Evolutionary conservation across 2,797 vertebrate species (phyloP).

Genomic region (Brotula barbata): DNA sequence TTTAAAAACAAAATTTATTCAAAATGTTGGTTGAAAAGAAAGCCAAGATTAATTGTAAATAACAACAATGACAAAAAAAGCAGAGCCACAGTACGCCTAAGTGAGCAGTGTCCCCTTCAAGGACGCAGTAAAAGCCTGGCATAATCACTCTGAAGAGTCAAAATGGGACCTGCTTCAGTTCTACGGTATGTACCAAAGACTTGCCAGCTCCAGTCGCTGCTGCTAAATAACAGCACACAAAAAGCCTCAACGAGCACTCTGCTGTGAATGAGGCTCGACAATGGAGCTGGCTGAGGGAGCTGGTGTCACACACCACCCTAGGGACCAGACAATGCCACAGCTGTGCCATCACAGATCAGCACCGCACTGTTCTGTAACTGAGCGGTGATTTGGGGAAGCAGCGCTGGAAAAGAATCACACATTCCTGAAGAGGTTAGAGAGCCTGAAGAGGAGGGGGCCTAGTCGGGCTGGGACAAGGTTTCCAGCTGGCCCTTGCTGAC

Average conservation of each 20-base stretch:
- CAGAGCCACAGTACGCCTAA: constrained; percentile 26
- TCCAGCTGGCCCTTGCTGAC: constrained; percentile 71
- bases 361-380: constrained; percentile 60
- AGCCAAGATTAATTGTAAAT: constrained; percentile 36
- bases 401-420: constrained; percentile 79
- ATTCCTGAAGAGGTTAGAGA: constrained; percentile 77
- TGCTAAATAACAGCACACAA: constrained; percentile 71
- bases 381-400: constrained; percentile 58
- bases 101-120: constrained; percentile 51
- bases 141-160: constrained; percentile 65
- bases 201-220: constrained; percentile 59
- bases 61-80: constrained; percentile 33
- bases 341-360: constrained; percentile 67
- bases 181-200: constrained; percentile 43
- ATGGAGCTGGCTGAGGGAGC: constrained; percentile 66
- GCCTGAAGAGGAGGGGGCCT: constrained; percentile 62
- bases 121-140: constrained; percentile 55
- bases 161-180: constrained; percentile 63
- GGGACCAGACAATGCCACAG: constrained; percentile 68
- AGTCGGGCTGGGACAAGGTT: constrained; percentile 52
- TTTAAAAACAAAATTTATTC: constrained; percentile 2
- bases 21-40: constrained; percentile 19
- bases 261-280: constrained; percentile 66
- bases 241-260: constrained; percentile 65
- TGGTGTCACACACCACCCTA: constrained; percentile 68